Evolutionary conservation across 1,140 invertebrate genomes (phyloP).

Genomic region (Zaprionus nigranus): DNA sequence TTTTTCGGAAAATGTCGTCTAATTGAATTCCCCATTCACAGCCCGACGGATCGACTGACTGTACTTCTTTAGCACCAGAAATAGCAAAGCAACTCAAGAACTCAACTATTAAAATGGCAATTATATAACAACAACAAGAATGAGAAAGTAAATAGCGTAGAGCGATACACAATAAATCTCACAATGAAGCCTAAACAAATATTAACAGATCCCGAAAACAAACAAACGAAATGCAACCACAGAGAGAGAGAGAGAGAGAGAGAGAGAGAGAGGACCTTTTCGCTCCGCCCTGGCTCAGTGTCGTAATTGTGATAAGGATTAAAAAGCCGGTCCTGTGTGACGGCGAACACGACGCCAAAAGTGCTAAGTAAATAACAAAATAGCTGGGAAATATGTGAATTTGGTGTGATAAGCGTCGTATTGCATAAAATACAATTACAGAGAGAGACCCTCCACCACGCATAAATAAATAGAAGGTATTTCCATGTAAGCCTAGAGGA

Average conservation of each 20-base stretch:
- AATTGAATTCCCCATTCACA: slow-evolving; percentile 41
- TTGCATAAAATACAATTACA: slow-evolving; percentile 15
- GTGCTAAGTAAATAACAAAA: slow-evolving; percentile 74
- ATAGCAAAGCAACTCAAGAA: slow-evolving; percentile 43
- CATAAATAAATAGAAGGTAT: slow-evolving; percentile 23
- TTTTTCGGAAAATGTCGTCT: slow-evolving; percentile 35
- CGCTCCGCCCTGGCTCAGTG: slow-evolving; percentile 5
- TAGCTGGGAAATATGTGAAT: slow-evolving; percentile 57
- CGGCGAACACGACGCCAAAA: slow-evolving; percentile 57
- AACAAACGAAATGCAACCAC: slow-evolving; percentile 45
- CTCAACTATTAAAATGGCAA: slow-evolving; percentile 70
- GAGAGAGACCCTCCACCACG: slow-evolving; percentile 11
- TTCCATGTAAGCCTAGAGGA: slow-evolving; percentile 17
- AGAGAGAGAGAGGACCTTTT: neutral
- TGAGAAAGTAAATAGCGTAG: slow-evolving; percentile 19
- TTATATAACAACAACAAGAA: slow-evolving; percentile 55
- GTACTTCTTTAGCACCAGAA: slow-evolving; percentile 16
- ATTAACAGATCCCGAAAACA: slow-evolving; percentile 63
- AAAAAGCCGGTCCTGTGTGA: slow-evolving; percentile 56
- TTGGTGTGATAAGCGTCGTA: slow-evolving; percentile 50
- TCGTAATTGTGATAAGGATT: slow-evolving; percentile 68
- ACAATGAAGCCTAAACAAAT: slow-evolving; percentile 75
- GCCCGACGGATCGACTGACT: neutral
- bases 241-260: neutral
- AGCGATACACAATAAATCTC: slow-evolving; percentile 46